Evolutionary conservation across 2,797 vertebrate genomes (phyloP).

Genomic region (Aotus griseimembra): DNA sequence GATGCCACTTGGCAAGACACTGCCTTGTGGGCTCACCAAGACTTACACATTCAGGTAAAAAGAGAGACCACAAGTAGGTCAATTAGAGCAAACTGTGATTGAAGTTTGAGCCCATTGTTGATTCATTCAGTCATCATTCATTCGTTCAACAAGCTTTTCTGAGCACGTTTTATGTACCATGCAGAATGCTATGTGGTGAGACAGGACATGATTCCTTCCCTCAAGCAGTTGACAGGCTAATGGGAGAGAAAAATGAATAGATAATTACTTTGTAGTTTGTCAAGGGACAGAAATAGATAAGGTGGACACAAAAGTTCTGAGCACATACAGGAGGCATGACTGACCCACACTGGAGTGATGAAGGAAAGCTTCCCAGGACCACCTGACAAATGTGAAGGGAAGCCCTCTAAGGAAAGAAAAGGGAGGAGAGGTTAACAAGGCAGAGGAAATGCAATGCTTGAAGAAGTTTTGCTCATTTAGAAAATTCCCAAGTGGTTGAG

Average conservation of each 20-base stretch:
- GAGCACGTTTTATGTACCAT: background rate
- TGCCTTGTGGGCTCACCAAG: conserved; percentile 91
- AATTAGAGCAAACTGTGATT: background rate
- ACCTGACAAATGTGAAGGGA: background rate
- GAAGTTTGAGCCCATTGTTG: background rate
- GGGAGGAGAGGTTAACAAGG: background rate
- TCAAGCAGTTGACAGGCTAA: background rate
- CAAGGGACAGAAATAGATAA: background rate
- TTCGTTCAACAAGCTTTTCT: background rate
- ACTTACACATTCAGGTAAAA: conserved; percentile 92
- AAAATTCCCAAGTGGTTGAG: background rate
- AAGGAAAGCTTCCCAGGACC: background rate
- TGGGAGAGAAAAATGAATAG: background rate
- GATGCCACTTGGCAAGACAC: conserved; percentile 85
- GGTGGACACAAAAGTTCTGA: background rate
- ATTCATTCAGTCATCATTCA: background rate
- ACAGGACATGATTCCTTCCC: background rate
- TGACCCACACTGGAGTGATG: background rate
- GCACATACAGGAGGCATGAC: background rate
- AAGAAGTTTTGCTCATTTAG: background rate
- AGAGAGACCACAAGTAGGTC: background rate
- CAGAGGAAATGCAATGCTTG: background rate
- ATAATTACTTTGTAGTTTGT: no score
- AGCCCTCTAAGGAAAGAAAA: background rate
- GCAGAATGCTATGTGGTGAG: background rate